Conservation (phyloP, 2,113 vertebrate genomes). For the Lepus europaeus region DNA sequence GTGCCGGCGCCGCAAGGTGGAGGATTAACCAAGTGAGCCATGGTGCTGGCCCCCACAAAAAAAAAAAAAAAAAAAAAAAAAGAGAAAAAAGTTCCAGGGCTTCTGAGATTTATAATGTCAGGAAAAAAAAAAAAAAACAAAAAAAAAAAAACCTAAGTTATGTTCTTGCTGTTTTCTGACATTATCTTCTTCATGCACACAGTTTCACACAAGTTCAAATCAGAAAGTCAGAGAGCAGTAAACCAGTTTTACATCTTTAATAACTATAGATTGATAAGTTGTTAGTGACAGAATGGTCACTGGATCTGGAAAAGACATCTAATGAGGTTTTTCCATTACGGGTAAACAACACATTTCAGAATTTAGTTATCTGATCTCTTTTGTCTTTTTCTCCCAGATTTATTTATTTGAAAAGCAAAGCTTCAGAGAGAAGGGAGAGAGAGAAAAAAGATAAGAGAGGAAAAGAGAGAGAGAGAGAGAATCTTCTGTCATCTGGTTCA, state of each 20-base stretch:
- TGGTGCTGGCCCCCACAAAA: too few relatives aligned
- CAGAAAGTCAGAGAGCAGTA: not conserved
- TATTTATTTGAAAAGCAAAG: not conserved
- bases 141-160: conserved; percentile 27
- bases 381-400: not conserved
- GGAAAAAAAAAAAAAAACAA: not conserved
- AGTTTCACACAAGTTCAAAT: conserved; percentile 32
- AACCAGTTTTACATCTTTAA: not conserved
- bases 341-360: not conserved
- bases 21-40: too few relatives aligned
- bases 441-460: too few relatives aligned
- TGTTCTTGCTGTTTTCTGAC: conserved; percentile 56
- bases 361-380: not conserved
- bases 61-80: not conserved
- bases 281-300: not conserved
- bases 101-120: conserved; percentile 70
- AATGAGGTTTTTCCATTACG: not conserved
- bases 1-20: too few relatives aligned
- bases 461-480: too few relatives aligned
- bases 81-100: conserved; percentile 56
- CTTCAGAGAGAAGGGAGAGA: too few relatives aligned
- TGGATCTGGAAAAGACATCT: not conserved
- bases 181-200: not conserved
- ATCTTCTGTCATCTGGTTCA: too few relatives aligned
- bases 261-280: not conserved